A percentile compares a stretch with the other conserved stretches of the same genome.
Conservation (phyloP, 2,113 vertebrate genomes). For the Aleadryas rufinucha region DNA sequence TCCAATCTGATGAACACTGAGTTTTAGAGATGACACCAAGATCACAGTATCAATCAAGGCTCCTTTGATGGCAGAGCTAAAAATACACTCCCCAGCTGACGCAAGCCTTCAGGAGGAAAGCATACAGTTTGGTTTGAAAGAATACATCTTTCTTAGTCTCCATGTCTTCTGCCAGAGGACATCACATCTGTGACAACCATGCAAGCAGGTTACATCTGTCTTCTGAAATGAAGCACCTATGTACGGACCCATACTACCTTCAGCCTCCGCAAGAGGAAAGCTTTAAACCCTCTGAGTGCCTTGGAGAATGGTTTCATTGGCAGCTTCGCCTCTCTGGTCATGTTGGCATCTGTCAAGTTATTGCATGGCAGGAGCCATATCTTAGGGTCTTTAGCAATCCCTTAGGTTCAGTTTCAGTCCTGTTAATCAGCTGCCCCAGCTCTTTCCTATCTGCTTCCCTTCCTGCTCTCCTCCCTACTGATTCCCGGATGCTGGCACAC, state of each 20-base stretch:
- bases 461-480: background rate
- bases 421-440: background rate
- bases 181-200: background rate
- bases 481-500: background rate
- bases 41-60: slow-evolving; percentile 60
- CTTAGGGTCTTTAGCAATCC: background rate
- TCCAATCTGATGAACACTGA: slow-evolving; percentile 23
- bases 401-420: background rate
- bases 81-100: slow-evolving; percentile 52
- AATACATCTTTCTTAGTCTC: background rate
- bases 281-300: background rate
- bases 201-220: background rate
- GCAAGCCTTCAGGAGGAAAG: slow-evolving; percentile 13
- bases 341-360: background rate
- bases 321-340: background rate
- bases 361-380: background rate
- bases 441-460: background rate
- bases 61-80: slow-evolving; percentile 62
- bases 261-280: background rate
- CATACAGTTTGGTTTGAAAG: background rate
- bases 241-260: background rate
- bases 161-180: background rate
- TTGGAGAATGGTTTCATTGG: background rate
- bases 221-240: background rate
- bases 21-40: slow-evolving; percentile 39